These are phyloP conservation scores for Lasioglossum calceatum DNA, from an alignment of 2,888 invertebrate genomes.

Conservation along the genomic window DNA sequence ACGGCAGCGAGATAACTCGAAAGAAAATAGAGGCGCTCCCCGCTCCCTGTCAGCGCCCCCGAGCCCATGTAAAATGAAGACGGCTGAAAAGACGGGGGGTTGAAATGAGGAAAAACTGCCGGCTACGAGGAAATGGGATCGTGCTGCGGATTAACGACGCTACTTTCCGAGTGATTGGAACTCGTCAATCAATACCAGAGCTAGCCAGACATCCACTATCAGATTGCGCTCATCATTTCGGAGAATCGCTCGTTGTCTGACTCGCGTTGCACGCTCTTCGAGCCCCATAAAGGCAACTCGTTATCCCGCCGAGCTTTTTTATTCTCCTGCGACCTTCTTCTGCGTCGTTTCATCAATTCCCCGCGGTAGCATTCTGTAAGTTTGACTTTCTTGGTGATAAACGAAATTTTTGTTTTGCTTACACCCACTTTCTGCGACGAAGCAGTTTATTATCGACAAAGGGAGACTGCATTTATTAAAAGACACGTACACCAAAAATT, in stretches of 20 bases:
- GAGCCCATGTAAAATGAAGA: constrained; percentile 42
- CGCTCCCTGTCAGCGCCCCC: constrained; percentile 37
- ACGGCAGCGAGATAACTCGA: constrained; percentile 59
- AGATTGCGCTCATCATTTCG: constrained; percentile 52
- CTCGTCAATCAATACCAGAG: constrained; percentile 59
- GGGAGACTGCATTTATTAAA: background rate
- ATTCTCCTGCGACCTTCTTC: background rate
- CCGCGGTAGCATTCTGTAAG: background rate
- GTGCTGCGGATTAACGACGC: constrained; percentile 67
- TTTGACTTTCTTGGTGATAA: too few species aligned
- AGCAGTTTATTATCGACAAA: background rate
- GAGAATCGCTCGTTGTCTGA: constrained; percentile 32
- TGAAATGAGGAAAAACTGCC: constrained; percentile 8
- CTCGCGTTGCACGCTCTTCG: constrained; percentile 19
- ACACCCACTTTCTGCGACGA: background rate
- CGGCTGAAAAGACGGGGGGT: constrained; percentile 13
- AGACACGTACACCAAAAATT: background rate
- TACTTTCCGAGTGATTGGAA: constrained; percentile 64
- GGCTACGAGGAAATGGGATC: constrained; percentile 45
- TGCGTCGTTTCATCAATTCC: background rate
- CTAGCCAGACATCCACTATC: constrained; percentile 34
- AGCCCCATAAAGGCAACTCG: constrained; percentile 24
- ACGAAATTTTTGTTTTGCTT: background rate
- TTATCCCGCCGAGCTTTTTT: constrained; percentile 11
- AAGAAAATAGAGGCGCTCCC: constrained; percentile 56